Percentiles rank a stretch among this genome's conserved stretches.
Evolutionary conservation across 2,113 vertebrate genomes (phyloP).

Genomic region (Agelaius phoeniceus): DNA sequence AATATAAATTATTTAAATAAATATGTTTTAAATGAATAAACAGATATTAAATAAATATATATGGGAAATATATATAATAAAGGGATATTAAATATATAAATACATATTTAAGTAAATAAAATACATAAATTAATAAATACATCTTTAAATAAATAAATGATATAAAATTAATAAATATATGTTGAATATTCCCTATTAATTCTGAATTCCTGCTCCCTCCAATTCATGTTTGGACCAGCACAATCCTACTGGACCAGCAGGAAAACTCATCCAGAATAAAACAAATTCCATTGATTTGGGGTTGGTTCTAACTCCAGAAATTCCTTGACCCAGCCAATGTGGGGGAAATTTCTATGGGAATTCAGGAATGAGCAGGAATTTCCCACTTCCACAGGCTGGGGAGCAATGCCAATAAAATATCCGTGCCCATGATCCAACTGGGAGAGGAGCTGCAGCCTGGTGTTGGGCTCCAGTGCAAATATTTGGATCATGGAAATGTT

Average conservation of each 20-base stretch:
- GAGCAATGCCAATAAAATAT: neutral
- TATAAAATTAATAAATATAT: accelerated
- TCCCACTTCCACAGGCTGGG: neutral
- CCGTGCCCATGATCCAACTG: accelerated
- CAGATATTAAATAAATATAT: accelerated
- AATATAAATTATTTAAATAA: too few species aligned
- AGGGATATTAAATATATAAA: too few species aligned
- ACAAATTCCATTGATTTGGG: accelerated
- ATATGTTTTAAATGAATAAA: neutral
- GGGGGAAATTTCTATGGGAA: neutral
- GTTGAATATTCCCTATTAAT: neutral
- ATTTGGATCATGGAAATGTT: neutral
- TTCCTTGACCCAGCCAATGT: neutral
- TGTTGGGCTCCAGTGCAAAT: neutral
- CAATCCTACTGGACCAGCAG: neutral
- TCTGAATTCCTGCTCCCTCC: neutral
- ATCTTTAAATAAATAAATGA: accelerated
- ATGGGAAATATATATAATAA: too few species aligned
- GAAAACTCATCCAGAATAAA: neutral
- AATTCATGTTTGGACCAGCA: neutral
- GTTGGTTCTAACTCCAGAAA: neutral
- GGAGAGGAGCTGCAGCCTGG: neutral
- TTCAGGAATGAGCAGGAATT: neutral
- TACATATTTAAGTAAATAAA: neutral
- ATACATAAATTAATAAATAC: neutral